Evolutionary conservation across 2,888 invertebrate species (phyloP).

Genomic region (Dryadula phaetusa): DNA sequence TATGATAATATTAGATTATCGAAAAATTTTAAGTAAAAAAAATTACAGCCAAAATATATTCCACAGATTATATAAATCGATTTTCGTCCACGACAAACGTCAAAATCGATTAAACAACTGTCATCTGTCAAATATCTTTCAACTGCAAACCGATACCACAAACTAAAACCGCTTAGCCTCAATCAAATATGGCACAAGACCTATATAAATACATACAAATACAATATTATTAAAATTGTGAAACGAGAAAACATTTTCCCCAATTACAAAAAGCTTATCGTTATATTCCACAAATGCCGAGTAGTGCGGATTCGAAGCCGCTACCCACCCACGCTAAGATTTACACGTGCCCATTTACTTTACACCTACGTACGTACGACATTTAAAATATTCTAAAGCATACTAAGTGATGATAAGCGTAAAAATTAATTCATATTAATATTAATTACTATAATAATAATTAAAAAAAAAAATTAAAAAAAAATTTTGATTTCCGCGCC

Average conservation of each 20-base stretch:
- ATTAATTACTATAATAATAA: not conserved
- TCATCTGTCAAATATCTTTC: not conserved
- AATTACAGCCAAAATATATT: not conserved
- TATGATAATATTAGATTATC: constrained; percentile 35
- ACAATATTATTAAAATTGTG: constrained; percentile 37
- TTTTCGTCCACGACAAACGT: no score
- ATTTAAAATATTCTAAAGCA: constrained; percentile 34
- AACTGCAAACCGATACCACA: constrained; percentile 3
- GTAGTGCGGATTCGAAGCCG: constrained; percentile 5
- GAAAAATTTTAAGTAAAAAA: constrained; percentile 35
- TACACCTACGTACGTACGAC: constrained; percentile 42
- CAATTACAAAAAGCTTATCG: constrained; percentile 48
- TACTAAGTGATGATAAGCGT: constrained; percentile 23
- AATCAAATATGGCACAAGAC: constrained; percentile 39
- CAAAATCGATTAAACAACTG: constrained; percentile 9
- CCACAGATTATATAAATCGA: not conserved
- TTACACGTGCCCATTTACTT: constrained; percentile 41
- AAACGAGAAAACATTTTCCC: constrained; percentile 39
- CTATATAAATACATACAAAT: constrained; percentile 2
- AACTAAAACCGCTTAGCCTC: constrained; percentile 22
- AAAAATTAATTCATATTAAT: constrained; percentile 13
- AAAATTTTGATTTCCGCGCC: constrained; percentile 31
- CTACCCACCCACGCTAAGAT: constrained; percentile 29
- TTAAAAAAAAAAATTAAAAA: not conserved
- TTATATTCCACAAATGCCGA: constrained; percentile 29